Conservation (phyloP, 2,113 vertebrate species). For the Marcusenius ussheri region DNA sequence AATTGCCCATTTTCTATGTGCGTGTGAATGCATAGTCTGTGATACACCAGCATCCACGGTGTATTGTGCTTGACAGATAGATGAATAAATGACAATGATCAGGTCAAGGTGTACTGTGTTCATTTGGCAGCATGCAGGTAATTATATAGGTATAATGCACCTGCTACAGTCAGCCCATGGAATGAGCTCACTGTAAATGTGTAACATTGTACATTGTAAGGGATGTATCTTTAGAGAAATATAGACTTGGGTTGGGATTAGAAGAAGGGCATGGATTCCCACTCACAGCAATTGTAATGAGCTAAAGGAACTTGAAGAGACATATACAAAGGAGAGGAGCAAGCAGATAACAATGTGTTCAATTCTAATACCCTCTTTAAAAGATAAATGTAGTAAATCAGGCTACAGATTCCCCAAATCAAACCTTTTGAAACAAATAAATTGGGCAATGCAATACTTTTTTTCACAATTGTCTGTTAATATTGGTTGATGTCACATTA, state of each 20-base stretch:
- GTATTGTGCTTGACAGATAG: background rate
- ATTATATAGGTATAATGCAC: background rate
- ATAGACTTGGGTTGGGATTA: background rate
- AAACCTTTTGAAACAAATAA: constrained; percentile 72
- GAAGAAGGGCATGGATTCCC: background rate
- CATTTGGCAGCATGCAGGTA: background rate
- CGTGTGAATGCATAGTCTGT: background rate
- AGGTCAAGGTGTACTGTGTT: background rate
- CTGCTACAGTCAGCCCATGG: background rate
- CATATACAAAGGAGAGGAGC: constrained; percentile 11
- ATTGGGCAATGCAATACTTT: constrained; percentile 73
- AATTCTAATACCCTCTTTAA: constrained; percentile 49
- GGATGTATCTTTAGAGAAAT: background rate
- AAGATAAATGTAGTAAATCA: constrained; percentile 61
- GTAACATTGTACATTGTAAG: background rate
- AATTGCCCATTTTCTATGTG: background rate
- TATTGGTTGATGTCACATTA: constrained; percentile 75
- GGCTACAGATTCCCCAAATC: constrained; percentile 42
- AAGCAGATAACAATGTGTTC: constrained; percentile 41
- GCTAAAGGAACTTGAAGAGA: constrained; percentile 35
- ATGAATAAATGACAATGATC: background rate
- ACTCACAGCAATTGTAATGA: constrained; percentile 44
- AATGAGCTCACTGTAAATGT: background rate
- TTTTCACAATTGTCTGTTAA: constrained; percentile 69
- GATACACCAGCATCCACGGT: background rate